Base-by-base conservation (phyloP, 2,797 vertebrate genomes). In the Hypotaenidia okinawae region DNA sequence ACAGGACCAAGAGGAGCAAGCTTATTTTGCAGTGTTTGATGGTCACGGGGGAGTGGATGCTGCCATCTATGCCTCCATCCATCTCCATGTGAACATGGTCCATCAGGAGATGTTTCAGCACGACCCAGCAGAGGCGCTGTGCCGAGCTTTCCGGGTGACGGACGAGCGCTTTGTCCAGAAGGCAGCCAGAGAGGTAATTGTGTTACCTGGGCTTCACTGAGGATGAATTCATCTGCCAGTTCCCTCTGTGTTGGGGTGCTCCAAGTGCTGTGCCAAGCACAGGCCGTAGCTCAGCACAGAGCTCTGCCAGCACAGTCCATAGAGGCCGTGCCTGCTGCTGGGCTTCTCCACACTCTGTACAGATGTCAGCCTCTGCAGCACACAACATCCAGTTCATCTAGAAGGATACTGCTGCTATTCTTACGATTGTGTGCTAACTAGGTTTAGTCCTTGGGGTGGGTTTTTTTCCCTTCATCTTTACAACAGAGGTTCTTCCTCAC, bases 1-100 rank as follows among this genome's bases (percentile, higher is more conserved):
- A 57, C 98, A 99, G 99, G 99, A 99, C 97, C 99, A 99, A 96
- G 99, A 99, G 94, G 99, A 99, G 89, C 99, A 99, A 98, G 99
- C 99, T 23, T 99, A 99, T 97, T 99, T 99, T 43, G 99, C 98
- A 0, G 99, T 99, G 95, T 99, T 99, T 70, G 99, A 99, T 41
- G 99, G 99, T 6, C 99, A 99, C 0, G 99, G 99, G 4, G 99
- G 99, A 9, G 98, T 99, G 75, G 99, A 99, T 6, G 99, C 99
- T 19, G 99, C 99, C 83, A 99, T 99, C 80, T 99, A 99, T 4
- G 99, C 99, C 5, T 99, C 99, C 93, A 98, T 99, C 96, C 99
- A 99, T 88, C 99, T 99, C 67, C 99, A 99, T 0, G 99, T 99
- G 76, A 99, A 99, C 97, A 96, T 99, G 93, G 98, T 99, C 4